phyloP scores from a whole-genome alignment of 2,888 invertebrate genomes.

The Cancer borealis region DNA sequence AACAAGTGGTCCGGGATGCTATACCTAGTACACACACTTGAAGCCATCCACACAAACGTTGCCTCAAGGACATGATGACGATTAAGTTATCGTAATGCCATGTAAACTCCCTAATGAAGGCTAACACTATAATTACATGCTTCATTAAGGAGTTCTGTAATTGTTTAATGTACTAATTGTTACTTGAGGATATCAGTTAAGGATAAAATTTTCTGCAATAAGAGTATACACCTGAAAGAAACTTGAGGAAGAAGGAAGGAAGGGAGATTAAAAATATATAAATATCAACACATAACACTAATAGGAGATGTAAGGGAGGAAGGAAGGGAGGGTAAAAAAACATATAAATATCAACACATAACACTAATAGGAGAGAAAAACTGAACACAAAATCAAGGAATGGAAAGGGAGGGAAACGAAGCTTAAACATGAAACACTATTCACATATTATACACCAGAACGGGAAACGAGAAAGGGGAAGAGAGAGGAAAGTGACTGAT shows the following conservation, averaged over 20 bases:
- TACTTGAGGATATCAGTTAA: neutral
- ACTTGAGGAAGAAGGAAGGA: neutral
- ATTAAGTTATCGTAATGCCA: neutral
- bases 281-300: neutral
- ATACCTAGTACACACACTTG: neutral
- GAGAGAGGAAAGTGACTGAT: neutral
- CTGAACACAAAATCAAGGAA: neutral
- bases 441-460: neutral
- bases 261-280: neutral
- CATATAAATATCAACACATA: neutral
- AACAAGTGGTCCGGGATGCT: neutral
- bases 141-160: neutral
- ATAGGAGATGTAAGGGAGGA: neutral
- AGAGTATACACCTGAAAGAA: neutral
- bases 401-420: neutral
- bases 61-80: neutral
- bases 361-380: neutral
- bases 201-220: neutral
- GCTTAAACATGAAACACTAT: neutral
- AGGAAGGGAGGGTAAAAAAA: neutral
- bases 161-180: neutral
- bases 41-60: neutral
- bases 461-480: neutral
- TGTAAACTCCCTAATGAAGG: neutral
- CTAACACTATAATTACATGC: neutral